Evolutionary conservation across 1,140 invertebrate genomes (phyloP).

Genomic region (Drosophila mauritiana): DNA sequence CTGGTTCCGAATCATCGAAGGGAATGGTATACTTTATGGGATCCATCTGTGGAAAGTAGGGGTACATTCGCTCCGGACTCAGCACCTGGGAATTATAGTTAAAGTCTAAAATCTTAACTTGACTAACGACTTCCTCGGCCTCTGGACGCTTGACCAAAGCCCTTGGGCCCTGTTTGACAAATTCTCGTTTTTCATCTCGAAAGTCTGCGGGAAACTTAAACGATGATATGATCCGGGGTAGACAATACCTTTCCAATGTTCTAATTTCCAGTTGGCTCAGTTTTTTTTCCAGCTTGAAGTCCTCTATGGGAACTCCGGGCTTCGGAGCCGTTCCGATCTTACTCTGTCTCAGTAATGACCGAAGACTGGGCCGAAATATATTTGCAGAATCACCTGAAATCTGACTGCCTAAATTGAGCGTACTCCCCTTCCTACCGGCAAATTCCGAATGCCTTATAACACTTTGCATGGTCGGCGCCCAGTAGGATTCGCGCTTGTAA

Average conservation of each 20-base stretch:
- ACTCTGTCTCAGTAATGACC: slow-evolving; percentile 22
- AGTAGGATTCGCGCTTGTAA: not conserved
- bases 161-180: slow-evolving; percentile 7
- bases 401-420: not conserved
- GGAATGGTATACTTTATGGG: not conserved
- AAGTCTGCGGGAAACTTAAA: slow-evolving; percentile 68
- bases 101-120: slow-evolving; percentile 18
- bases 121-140: slow-evolving; percentile 10
- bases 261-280: slow-evolving; percentile 41
- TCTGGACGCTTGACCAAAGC: slow-evolving; percentile 8
- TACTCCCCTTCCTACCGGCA: not conserved
- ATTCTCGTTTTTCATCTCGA: slow-evolving; percentile 33
- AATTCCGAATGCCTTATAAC: not conserved
- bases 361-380: slow-evolving; percentile 55
- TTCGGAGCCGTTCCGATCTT: rapidly evolving
- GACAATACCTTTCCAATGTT: slow-evolving; percentile 27
- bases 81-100: slow-evolving; percentile 32
- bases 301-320: not conserved
- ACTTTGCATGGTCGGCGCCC: not conserved
- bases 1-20: not conserved
- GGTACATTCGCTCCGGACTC: slow-evolving; percentile 60
- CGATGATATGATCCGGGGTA: slow-evolving; percentile 68
- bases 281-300: slow-evolving; percentile 39
- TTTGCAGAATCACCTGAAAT: not conserved
- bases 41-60: slow-evolving; percentile 24